Conservation (phyloP, 37 sponge, comb jelly and placozoan species). For the Bolinopsis microptera region DNA sequence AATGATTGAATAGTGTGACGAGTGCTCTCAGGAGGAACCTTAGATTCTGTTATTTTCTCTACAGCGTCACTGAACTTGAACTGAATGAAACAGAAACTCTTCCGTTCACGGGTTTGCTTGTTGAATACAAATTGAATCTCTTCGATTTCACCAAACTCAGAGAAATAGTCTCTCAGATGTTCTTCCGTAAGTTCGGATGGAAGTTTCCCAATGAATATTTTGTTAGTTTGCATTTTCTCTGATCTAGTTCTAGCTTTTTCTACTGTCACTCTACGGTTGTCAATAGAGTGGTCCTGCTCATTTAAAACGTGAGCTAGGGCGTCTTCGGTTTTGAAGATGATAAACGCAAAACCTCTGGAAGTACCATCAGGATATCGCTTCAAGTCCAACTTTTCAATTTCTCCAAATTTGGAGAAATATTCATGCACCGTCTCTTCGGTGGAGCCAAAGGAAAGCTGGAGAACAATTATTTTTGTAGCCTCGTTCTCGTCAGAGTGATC, state of each 20-base stretch:
- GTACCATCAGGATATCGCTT: constrained; percentile 57
- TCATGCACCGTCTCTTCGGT: constrained; percentile 54
- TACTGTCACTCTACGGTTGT: constrained; percentile 44
- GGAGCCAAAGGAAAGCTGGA: constrained; percentile 43
- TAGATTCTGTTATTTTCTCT: constrained; percentile 36
- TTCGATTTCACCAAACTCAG: constrained; percentile 32
- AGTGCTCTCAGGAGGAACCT: constrained; percentile 42
- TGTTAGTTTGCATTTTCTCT: constrained; percentile 60
- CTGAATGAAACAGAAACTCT: constrained; percentile 60
- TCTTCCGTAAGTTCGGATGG: constrained; percentile 24
- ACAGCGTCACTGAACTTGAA: constrained; percentile 3
- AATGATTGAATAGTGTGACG: constrained; percentile 13
- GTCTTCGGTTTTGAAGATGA: constrained; percentile 9
- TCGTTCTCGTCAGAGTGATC: constrained; percentile 61
- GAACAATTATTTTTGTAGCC: constrained; percentile 45
- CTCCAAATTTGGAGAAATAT: constrained; percentile 45
- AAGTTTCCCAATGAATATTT: constrained; percentile 59
- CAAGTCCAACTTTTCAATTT: constrained; percentile 57
- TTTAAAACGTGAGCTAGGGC: neutral
- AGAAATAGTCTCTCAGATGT: constrained; percentile 8
- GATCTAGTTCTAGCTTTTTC: constrained; percentile 50
- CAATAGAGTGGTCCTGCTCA: constrained; percentile 31
- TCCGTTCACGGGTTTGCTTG: constrained; percentile 35
- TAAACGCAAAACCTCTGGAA: constrained; percentile 59
- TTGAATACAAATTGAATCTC: constrained; percentile 49